Base-by-base conservation (phyloP, 2,797 vertebrate species). In the Rhincodon typus region DNA sequence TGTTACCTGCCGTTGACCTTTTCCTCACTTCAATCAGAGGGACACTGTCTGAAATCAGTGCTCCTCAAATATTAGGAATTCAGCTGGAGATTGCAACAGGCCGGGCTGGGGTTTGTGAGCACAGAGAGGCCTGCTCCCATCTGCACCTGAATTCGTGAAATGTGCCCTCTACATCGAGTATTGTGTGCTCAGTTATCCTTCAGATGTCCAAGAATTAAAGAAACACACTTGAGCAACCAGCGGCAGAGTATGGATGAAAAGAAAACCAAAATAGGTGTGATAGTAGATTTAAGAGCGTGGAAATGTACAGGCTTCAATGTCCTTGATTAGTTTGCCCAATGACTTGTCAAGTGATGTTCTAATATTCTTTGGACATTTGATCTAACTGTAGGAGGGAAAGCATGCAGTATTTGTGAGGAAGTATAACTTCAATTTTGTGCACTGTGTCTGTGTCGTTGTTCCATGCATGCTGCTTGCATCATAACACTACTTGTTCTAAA, bases 401-500 rank as follows among this genome's bases (percentile, higher is more conserved):
- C 12, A 50, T 23, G 42, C 42, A 77, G 42, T n/a, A 27, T 74
- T 95, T 74, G 62, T 95, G 46, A 77, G 30, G 53, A 46, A 77
- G 70, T 77, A 74, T 74, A 95, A 34, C 42, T 27, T 42, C 67
- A 42, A 34, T n/a, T 30, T 77, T 95, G 46, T 94, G 69, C 50
- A 27, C 17, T 93, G 88, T 66, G 57, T 91, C 46, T 94, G 74
- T 77, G 74, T 53, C 70, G 77, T 72, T 50, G 42, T 95, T 77
- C 94, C 67, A 95, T 30, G n/a, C 70, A 74, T 95, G 94, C 42
- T 95, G 70, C 30, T 95, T n/a, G 10, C 66, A 66, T 67, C 62
- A 93, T 69, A 91, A 93, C 90, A 69, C 66, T 93, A 77, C 42
- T 95, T 95, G 70, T 77, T 95, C 94, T 95, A 95, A 95, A 95